phyloP scores from a whole-genome alignment of 2,888 invertebrate genomes.

The Callimorpha dominula region DNA sequence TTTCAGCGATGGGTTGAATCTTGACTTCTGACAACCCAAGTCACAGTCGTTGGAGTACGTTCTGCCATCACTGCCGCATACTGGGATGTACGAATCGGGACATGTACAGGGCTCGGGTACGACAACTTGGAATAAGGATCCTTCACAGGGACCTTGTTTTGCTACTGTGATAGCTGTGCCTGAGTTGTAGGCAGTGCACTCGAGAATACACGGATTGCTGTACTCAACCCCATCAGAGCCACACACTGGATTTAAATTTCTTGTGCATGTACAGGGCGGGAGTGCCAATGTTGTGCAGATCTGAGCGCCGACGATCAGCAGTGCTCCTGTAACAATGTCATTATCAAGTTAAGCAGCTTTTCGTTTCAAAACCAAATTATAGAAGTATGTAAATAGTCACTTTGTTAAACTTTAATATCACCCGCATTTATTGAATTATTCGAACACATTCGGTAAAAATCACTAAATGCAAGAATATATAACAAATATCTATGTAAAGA shows the following conservation, averaged over 20 bases:
- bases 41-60: not conserved
- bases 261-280: conserved; percentile 38
- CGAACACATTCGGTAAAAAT: too few relatives aligned
- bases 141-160: not conserved
- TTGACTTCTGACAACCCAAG: not conserved
- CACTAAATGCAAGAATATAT: not conserved
- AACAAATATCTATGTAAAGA: not conserved
- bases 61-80: not conserved
- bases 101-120: not conserved
- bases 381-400: not conserved
- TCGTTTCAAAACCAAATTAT: not conserved
- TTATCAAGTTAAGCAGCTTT: not conserved
- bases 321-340: conserved; percentile 14
- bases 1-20: not conserved
- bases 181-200: not conserved
- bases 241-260: not conserved
- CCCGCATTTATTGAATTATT: too few relatives aligned
- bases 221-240: conserved; percentile 6
- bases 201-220: not conserved
- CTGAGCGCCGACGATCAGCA: conserved; percentile 54
- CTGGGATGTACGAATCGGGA: not conserved
- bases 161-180: not conserved
- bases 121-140: not conserved
- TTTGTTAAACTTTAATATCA: too few relatives aligned
- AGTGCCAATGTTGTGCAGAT: conserved; percentile 48